Evolutionary conservation across 2,113 vertebrate species (phyloP).

Genomic region (Ursus arctos): DNA sequence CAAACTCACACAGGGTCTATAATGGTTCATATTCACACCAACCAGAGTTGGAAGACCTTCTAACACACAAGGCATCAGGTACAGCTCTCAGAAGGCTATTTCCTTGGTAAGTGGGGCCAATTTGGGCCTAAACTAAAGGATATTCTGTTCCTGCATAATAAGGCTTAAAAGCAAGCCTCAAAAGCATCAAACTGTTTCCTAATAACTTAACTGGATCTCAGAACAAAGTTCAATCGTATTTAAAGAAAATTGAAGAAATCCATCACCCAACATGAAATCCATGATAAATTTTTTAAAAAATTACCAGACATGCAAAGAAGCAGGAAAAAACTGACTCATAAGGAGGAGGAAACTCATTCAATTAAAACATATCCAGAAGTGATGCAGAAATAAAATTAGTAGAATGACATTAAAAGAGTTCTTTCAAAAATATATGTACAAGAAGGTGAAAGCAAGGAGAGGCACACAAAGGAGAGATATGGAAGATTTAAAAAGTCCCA

Average conservation of each 20-base stretch:
- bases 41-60: neutral
- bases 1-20: neutral
- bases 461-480: neutral
- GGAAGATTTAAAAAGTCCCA: neutral
- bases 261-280: conserved; percentile 3
- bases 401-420: neutral
- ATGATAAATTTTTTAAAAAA: neutral
- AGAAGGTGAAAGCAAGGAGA: neutral
- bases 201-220: neutral
- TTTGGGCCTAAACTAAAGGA: neutral
- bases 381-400: neutral
- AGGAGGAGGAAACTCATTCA: neutral
- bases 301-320: neutral
- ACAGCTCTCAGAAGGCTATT: neutral
- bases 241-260: neutral
- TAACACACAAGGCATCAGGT: neutral
- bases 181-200: neutral
- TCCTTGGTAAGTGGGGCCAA: neutral
- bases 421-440: neutral
- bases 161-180: neutral
- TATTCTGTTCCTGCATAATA: neutral
- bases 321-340: neutral
- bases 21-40: neutral
- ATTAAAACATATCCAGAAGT: neutral
- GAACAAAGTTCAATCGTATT: conserved; percentile 12